phyloP scores from a whole-genome alignment of 2,888 invertebrate genomes.

The Galerucella calmariensis region DNA sequence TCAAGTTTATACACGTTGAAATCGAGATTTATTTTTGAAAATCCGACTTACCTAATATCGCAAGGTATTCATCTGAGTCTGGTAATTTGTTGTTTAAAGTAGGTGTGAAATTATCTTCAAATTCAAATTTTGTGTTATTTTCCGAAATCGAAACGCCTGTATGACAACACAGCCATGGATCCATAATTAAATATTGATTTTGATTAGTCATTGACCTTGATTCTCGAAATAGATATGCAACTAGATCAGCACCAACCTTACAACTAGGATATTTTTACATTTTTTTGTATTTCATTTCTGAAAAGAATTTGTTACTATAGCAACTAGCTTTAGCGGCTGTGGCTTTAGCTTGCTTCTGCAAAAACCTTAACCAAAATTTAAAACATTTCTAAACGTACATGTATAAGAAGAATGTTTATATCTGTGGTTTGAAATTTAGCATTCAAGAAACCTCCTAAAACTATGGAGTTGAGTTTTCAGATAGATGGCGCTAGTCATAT shows the following conservation, averaged over 20 bases:
- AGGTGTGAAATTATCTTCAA: conserved; percentile 60
- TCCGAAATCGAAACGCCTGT: conserved; percentile 43
- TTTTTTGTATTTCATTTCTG: background rate
- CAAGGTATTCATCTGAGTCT: conserved; percentile 58
- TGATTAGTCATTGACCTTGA: conserved; percentile 21
- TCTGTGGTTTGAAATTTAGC: no score
- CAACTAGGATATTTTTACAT: background rate
- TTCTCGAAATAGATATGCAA: background rate
- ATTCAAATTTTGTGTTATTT: conserved; percentile 51
- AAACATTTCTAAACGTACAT: no score
- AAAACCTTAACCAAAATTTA: no score
- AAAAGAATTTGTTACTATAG: no score
- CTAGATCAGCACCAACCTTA: background rate
- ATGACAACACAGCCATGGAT: conserved; percentile 55
- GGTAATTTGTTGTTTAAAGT: conserved; percentile 52
- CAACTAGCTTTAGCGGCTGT: no score
- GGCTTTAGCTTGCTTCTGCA: no score
- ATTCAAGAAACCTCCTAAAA: no score
- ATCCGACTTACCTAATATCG: conserved; percentile 54
- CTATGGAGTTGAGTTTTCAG: no score
- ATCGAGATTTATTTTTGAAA: background rate
- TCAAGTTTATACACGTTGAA: conserved; percentile 15
- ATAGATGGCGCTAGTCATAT: no score
- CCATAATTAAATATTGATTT: conserved; percentile 46
- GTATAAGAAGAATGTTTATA: no score